Evolutionary conservation across 1,140 invertebrate species (phyloP), one percentile per base, ranked within the genome.

Genomic region (Oedothorax gibbosus): DNA sequence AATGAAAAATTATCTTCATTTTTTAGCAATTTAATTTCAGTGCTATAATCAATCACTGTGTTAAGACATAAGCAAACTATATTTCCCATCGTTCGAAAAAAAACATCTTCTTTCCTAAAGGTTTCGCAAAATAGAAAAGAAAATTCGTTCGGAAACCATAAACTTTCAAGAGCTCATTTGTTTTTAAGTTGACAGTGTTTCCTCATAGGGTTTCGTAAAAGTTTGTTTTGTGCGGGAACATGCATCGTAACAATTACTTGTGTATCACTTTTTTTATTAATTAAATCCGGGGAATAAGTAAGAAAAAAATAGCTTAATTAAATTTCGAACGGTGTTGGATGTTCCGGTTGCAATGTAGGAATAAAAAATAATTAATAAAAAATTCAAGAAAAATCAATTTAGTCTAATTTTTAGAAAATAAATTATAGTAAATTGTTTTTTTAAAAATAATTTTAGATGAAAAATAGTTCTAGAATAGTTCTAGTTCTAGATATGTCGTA

Each of bases 1-100:
- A 54, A 79, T 79, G 62, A 68, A 79, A 79, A 79, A 79, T 79
- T 79, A 79, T 79, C 76, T 66, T 79, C 51, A 15, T 50, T 65
- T 79, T 79, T 79, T 79, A 66, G 60, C 50, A 79, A 79, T 79
- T 79, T 79, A 68, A 79, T 79, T 79, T 79, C 51, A 51, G 14
- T 8, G 64, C 49, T 20, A 65, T 79, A 79, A 79, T 79, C 76
- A 79, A 79, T 79, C 76, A 79, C 51, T 15, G 11, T 4, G n/a
- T 14, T 79, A 50, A 79, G 53, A 68, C 64, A 53, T 68, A 35
- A 66, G n/a, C 20, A 35, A 66, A 12, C 20, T 66, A 21, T 64
- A 66, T 79, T 79, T 35, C 35, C 50, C n/a, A 18, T 14, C 18
- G n/a, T 62, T 77, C 14, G 11, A 21, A 21, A 62, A 50, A 64